Evolutionary conservation across 2,888 invertebrate species (phyloP), one percentile per base, ranked within the genome.

Genomic region (Galerucella calmariensis): DNA sequence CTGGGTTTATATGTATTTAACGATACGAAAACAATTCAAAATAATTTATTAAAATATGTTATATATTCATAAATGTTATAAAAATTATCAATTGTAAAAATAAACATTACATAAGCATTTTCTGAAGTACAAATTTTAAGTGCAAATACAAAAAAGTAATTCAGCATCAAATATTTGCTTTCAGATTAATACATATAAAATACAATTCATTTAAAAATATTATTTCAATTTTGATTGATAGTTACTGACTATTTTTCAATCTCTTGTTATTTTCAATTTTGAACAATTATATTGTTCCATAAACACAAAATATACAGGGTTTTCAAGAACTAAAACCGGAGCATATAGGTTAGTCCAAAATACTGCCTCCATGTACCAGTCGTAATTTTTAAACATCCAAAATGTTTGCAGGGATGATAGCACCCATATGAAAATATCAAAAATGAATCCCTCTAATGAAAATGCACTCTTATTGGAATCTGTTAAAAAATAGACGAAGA

Each of bases 11-110:
- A 48, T 48, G 14, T 14, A 41, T 9, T 16, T 56, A 56, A 56
- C 20, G 9, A 8, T 10, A 56, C 11, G 10, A 9, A 16, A 76
- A 78, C 76, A 78, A 76, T 76, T 72, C 53, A 69, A 72, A 78
- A 78, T 75, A 78, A 78, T 78, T 78, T 77, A 78, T 77, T 78
- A 76, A 78, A 78, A 78, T 76, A 75, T 74, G 69, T 67, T 75
- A 72, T 76, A 41, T 41, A 78, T 78, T 77, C 75, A 78, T 75
- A 78, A 67, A 67, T 76, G 67, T 72, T 74, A 75, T 75, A 78
- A 78, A 78, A 77, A 75, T 10, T 76, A 76, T 75, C 61, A 65
- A 62, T n/a, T 69, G 62, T 73, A 74, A 70, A 62, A 74, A 78
- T 76, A 77, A 77, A 77, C 75, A 72, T 44, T 71, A 72, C 68